Base-by-base conservation (phyloP, 2,888 invertebrate species). In the Apodemia hepburni region DNA sequence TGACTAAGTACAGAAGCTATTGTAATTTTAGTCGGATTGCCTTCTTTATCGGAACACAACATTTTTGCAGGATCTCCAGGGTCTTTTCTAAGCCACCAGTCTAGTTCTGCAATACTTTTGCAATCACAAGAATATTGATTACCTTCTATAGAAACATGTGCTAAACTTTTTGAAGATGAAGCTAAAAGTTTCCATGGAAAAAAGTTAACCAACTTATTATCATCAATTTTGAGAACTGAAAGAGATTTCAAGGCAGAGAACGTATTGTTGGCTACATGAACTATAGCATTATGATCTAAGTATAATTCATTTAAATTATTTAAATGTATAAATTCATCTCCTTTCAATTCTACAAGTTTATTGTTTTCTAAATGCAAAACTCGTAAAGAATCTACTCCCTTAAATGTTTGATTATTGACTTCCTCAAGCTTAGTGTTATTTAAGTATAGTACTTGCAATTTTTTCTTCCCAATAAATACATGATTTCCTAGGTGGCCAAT, bases 101-200 rank as follows among this genome's bases (percentile, higher is more conserved):
- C 94, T 76, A 96, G 90, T 74, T 93, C 93, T 57, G 93, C 94
- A 69, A 96, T 93, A 79, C 95, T 95, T 75, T 92, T 92, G 84
- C 97, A 97, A 78, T 96, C 95, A 86, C 97, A 97, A 74, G 95
- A 95, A 96, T 97, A 96, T 80, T 94, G 94, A 92, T 96, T 96
- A 73, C 95, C 95, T 74, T 95, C 95, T 70, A 96, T 92, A 57
- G 95, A 94, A 71, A 96, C 94, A 75, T 93, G 94, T 71, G 96
- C 93, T 72, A 85, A 82, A 74, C 89, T 91, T 82, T 91, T 90
- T 68, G 92, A 87, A 69, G 94, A 92, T 70, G 95, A 93, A 47
- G 94, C 93, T 74, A 95, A 86, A 78, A 94, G 85, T 79, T 94
- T 94, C 94, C 95, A 95, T 65, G 96, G 95, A 61, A 94, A 93